Base-by-base conservation (phyloP, 2,797 vertebrate species). In the Lepilemur ruficaudatus region DNA sequence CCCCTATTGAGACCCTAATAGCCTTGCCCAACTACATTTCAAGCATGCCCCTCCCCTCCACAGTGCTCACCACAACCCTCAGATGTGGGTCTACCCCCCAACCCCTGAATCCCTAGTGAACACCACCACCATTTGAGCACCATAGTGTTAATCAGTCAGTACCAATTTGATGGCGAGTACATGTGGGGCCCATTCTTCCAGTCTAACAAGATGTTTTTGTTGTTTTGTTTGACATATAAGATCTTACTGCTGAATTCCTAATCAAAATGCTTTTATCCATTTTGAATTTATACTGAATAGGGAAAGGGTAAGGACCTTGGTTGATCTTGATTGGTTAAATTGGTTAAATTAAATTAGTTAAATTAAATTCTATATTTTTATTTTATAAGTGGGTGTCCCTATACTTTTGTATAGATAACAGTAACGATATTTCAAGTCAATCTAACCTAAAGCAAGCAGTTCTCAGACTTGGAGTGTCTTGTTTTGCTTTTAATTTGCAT, bases 401-500 rank as follows among this genome's bases (percentile, higher is more conserved):
- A 46, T 55, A 63, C 13, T 75, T 96, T 90, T 82, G 18, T 3
- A 22, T 3, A 63, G 25, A 81, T n/a, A 90, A 81, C 25, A 69
- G 92, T 46, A 89, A 72, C 8, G 86, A 59, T 87, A 41, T 38
- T 84, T 95, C 6, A 83, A 89, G 41, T 28, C 61, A 52, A 38
- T 65, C 81, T 80, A 89, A 76, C 41, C n/a, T 81, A 67, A 0
- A 87, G 22, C 65, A 81, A 94, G 72, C 5, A 76, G 18, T 92
- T 81, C 5, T 91, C 28, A 91, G 32, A 78, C 69, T 59, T 88
- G n/a, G 25, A 93, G 72, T 95, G 48, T 73, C n/a, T 69, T 94
- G 30, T 92, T 97, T 96, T 97, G 38, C 13, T 94, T 97, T 96
- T 86, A 75, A 85, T 97, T 97, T 96, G 63, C 91, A 94, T 94